Conservation (phyloP, 2,888 invertebrate genomes). For the Antheraea assamensis region DNA sequence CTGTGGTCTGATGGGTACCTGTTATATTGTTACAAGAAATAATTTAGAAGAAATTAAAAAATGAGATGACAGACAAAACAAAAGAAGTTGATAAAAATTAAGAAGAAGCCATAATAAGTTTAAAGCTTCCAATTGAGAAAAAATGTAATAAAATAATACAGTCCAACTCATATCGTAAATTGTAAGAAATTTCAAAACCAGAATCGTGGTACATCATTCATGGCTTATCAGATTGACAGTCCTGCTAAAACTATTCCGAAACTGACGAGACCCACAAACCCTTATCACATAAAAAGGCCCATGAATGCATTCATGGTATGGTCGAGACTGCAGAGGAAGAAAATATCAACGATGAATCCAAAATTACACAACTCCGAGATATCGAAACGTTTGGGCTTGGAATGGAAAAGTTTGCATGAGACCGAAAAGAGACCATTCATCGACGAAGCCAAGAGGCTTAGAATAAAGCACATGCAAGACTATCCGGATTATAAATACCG, state of each 20-base stretch:
- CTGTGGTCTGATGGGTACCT: background rate
- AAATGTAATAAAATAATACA: conserved; percentile 32
- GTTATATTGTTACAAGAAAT: background rate
- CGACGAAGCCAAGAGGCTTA: conserved; percentile 91
- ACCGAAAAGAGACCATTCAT: conserved; percentile 92
- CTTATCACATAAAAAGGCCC: conserved; percentile 94
- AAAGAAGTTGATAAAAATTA: background rate
- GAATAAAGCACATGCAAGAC: conserved; percentile 88
- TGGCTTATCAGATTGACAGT: conserved; percentile 66
- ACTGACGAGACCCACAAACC: conserved; percentile 80
- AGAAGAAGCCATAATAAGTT: background rate
- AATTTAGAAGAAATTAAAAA: background rate
- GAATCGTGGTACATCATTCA: background rate
- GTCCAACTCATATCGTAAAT: background rate
- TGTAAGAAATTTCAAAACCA: background rate
- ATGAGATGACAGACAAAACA: background rate
- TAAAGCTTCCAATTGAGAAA: background rate
- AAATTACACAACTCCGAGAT: conserved; percentile 90
- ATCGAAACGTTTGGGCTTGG: conserved; percentile 90
- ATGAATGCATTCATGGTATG: conserved; percentile 99
- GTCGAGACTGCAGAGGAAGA: conserved; percentile 93
- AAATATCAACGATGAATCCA: conserved; percentile 92
- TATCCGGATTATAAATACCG: conserved; percentile 88
- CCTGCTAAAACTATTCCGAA: conserved; percentile 55
- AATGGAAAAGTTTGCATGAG: conserved; percentile 92